Conservation (phyloP, 2,888 invertebrate genomes). For the Hymenopus coronatus region DNA sequence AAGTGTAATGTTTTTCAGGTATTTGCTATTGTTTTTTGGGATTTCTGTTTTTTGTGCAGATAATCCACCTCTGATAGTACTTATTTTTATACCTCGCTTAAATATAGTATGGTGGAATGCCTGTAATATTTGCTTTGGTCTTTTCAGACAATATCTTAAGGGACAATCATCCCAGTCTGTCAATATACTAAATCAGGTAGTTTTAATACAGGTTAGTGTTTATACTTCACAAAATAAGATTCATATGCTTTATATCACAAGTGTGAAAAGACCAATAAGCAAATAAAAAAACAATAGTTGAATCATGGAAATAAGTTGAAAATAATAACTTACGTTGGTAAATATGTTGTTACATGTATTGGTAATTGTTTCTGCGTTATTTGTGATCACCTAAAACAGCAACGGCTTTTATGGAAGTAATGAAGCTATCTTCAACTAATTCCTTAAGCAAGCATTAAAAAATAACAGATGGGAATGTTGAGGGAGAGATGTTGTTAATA, state of each 20-base stretch:
- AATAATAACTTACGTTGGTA: background rate
- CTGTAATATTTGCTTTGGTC: constrained; percentile 2
- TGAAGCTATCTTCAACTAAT: background rate
- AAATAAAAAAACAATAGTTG: background rate
- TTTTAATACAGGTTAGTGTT: background rate
- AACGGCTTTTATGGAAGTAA: background rate
- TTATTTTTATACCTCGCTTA: constrained; percentile 37
- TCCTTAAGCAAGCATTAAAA: background rate
- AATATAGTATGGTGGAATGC: constrained; percentile 3
- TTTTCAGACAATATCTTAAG: constrained; percentile 13
- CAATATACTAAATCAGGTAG: constrained; percentile 8
- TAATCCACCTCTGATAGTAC: constrained; percentile 32
- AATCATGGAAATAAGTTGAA: background rate
- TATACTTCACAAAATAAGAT: background rate
- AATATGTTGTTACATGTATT: background rate
- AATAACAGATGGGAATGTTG: background rate
- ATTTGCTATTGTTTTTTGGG: constrained; percentile 23
- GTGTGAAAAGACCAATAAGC: background rate
- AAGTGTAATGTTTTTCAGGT: constrained; percentile 18
- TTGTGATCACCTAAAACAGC: background rate
- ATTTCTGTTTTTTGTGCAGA: constrained; percentile 15
- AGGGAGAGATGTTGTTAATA: background rate
- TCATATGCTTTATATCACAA: background rate
- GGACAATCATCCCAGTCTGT: constrained; percentile 20
- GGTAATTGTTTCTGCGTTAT: background rate